These are phyloP conservation scores for Myiozetetes cayanensis DNA, from an alignment of 2,113 vertebrate genomes.

Conservation along the genomic window DNA sequence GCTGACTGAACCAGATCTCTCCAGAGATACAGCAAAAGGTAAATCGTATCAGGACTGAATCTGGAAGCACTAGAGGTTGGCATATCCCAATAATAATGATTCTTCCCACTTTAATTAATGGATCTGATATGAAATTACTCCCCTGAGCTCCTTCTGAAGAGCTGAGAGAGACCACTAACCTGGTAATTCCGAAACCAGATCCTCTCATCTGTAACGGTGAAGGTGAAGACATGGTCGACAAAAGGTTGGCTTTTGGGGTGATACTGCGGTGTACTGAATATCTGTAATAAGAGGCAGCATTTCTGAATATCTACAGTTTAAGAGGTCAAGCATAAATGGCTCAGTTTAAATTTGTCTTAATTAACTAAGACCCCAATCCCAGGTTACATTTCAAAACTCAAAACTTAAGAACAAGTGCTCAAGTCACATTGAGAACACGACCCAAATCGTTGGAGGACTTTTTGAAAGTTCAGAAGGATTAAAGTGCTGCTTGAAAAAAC, in stretches of 20 bases:
- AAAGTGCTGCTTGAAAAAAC: background rate
- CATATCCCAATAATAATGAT: background rate
- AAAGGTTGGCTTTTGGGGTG: constrained; percentile 97
- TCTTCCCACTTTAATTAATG: background rate
- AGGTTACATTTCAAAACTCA: background rate
- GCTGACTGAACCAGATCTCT: background rate
- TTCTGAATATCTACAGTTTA: background rate
- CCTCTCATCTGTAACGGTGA: constrained; percentile 87
- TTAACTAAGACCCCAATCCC: background rate
- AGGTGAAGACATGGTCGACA: constrained; percentile 94
- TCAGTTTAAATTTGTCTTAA: background rate
- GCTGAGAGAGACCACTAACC: constrained; percentile 67
- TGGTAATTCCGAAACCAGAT: constrained; percentile 99
- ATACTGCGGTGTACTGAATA: constrained; percentile 92
- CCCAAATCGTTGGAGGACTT: background rate
- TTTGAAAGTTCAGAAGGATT: background rate
- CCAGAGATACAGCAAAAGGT: fast-evolving
- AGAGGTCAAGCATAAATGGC: background rate
- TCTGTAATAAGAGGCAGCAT: constrained; percentile 68
- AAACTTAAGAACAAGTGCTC: background rate
- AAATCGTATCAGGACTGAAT: background rate
- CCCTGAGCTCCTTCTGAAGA: background rate
- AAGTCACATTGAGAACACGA: background rate
- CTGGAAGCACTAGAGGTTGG: background rate
- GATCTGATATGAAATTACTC: background rate